phyloP scores from a whole-genome alignment of 1,140 invertebrate species.

The Streblospio benedicti region DNA sequence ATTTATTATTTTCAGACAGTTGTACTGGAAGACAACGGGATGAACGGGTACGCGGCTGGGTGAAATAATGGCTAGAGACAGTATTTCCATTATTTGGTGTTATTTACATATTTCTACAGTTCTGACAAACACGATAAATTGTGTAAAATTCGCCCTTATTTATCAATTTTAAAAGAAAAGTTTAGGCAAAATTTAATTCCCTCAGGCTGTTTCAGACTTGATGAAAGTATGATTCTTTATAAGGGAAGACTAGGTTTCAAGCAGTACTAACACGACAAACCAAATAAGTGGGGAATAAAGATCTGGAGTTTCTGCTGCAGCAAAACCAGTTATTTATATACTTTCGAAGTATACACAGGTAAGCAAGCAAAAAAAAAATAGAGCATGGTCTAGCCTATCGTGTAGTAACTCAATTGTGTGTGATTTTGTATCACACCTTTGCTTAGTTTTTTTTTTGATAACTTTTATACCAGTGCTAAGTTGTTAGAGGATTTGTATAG shows the following conservation, averaged over 20 bases:
- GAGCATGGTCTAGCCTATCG: not conserved
- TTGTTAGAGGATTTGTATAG: no score
- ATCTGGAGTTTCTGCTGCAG: conserved; percentile 12
- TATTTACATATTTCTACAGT: not conserved
- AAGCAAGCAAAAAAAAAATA: not conserved
- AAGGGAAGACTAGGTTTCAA: conserved; percentile 12
- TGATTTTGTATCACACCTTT: not conserved
- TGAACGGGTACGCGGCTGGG: not conserved
- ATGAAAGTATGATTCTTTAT: conserved; percentile 17
- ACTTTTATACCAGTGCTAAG: no score
- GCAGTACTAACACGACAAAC: conserved; percentile 17
- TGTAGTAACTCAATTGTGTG: not conserved
- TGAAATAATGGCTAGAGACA: not conserved
- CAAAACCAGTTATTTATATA: conserved; percentile 10
- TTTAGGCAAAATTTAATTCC: not conserved
- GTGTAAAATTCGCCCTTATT: no score
- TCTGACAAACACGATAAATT: no score
- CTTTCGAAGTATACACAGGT: not conserved
- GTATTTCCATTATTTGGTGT: not conserved
- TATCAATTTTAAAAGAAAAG: no score
- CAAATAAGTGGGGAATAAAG: conserved; percentile 14
- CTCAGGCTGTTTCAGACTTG: conserved; percentile 7
- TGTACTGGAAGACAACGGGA: not conserved
- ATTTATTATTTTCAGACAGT: no score
- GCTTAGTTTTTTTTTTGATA: not conserved